Conservation (phyloP, 2,797 vertebrate genomes). For the Meriones psammophilus region DNA sequence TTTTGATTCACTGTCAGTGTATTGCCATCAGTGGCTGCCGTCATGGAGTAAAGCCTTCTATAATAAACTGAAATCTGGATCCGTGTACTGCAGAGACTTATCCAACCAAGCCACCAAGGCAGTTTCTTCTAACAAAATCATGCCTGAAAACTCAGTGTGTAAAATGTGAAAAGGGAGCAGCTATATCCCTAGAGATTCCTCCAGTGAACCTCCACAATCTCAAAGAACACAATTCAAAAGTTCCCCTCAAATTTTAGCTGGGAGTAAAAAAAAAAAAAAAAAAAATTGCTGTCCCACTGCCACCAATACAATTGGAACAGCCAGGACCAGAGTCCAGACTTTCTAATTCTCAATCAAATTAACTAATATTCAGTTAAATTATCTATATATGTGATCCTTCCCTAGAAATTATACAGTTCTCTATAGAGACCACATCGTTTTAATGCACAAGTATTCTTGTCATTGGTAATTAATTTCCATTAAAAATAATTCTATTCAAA, state of each 20-base stretch:
- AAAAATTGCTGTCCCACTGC: background rate
- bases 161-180: background rate
- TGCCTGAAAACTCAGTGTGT: background rate
- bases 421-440: background rate
- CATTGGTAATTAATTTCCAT: conserved; percentile 45
- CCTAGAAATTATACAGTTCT: background rate
- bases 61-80: background rate
- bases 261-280: conserved; percentile 45
- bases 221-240: background rate
- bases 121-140: conserved; percentile 3
- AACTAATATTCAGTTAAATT: background rate
- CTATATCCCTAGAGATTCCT: background rate
- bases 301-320: background rate
- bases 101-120: background rate
- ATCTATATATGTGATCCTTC: background rate
- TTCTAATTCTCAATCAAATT: conserved; percentile 36
- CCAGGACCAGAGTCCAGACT: background rate
- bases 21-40: no score
- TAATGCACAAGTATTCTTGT: background rate
- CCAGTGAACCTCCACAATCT: background rate
- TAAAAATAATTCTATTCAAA: conserved; percentile 38
- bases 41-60: background rate
- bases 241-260: background rate
- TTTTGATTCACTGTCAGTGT: background rate
- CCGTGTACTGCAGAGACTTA: background rate